Evolutionary conservation across 1,140 invertebrate genomes (phyloP).

Genomic region (Himalopsyche phryganea): DNA sequence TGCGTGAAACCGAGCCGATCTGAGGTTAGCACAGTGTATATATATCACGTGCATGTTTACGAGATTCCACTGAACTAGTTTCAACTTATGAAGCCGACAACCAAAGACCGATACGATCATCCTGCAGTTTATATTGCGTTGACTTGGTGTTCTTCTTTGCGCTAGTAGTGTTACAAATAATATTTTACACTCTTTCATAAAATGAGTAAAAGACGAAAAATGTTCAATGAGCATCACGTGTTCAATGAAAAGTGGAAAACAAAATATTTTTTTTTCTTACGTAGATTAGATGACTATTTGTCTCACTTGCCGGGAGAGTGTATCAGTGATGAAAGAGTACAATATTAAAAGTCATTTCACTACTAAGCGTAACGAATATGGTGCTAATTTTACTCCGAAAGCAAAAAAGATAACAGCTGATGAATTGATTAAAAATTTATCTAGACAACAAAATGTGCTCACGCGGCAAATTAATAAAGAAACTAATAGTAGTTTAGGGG

Average conservation of each 20-base stretch:
- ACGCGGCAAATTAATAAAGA: neutral
- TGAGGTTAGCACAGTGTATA: no score
- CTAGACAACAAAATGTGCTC: neutral
- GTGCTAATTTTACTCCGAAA: neutral
- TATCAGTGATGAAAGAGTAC: conserved; percentile 2
- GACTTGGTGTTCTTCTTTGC: no score
- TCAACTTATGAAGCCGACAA: no score
- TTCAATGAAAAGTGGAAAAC: conserved; percentile 6
- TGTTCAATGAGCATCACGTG: neutral
- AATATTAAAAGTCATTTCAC: conserved; percentile 5
- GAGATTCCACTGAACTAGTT: no score
- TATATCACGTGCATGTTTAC: no score
- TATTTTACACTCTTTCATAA: no score
- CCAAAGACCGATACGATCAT: no score
- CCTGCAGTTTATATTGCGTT: no score
- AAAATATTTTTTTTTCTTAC: no score
- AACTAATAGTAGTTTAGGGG: neutral
- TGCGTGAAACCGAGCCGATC: no score
- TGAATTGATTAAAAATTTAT: conserved; percentile 2
- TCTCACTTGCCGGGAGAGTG: neutral
- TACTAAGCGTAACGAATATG: neutral
- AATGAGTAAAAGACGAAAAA: no score
- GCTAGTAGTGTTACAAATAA: no score
- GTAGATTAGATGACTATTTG: neutral
- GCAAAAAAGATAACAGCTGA: neutral